Evolutionary conservation across 1,140 invertebrate genomes (phyloP).

Genomic region (Pachypsylla venusta): DNA sequence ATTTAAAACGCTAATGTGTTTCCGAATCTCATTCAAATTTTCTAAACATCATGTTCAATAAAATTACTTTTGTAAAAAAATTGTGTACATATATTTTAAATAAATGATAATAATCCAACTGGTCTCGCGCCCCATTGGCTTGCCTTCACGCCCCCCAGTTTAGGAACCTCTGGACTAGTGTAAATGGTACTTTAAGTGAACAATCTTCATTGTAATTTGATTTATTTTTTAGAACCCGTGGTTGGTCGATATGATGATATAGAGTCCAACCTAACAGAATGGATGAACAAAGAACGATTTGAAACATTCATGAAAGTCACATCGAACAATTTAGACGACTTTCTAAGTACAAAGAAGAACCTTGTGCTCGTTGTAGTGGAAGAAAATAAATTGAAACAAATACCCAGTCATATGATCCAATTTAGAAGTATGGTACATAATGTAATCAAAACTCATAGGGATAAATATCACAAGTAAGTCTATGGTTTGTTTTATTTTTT

Average conservation of each 20-base stretch:
- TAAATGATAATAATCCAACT: too few species aligned
- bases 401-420: conserved; percentile 62
- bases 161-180: too few species aligned
- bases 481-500: too few species aligned
- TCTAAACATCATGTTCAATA: too few species aligned
- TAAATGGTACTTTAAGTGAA: too few species aligned
- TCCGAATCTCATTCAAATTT: too few species aligned
- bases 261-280: conserved; percentile 55
- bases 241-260: conserved; percentile 27
- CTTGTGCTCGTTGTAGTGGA: conserved; percentile 72
- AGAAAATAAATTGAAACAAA: conserved; percentile 70
- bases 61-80: too few species aligned
- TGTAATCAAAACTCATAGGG: conserved; percentile 56
- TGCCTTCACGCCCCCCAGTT: too few species aligned
- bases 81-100: too few species aligned
- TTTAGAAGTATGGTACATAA: conserved; percentile 74
- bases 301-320: conserved; percentile 77
- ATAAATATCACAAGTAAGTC: conserved; percentile 62
- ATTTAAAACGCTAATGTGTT: too few species aligned
- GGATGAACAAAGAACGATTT: conserved; percentile 84
- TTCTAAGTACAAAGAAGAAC: conserved; percentile 70
- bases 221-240: conserved; percentile 12
- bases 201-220: too few species aligned
- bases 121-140: too few species aligned
- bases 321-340: conserved; percentile 62